Evolutionary conservation across 1,140 invertebrate species (phyloP).

Genomic region (Ceratoteleas bidentatus): DNA sequence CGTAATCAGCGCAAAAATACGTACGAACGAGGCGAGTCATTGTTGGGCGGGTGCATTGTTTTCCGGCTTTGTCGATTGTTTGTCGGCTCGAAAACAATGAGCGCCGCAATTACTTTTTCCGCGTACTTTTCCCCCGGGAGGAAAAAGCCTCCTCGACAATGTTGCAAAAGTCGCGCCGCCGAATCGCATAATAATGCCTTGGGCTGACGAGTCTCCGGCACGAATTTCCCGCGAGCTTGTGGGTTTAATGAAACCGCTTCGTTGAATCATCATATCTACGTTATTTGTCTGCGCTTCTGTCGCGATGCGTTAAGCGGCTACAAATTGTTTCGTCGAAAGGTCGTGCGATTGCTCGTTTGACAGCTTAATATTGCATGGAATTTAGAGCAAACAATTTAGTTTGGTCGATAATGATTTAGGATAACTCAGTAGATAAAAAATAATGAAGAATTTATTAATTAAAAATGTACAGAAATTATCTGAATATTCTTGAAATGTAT

Average conservation of each 20-base stretch:
- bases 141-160: conserved; percentile 42
- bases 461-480: too few relatives aligned
- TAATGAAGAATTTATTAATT: too few relatives aligned
- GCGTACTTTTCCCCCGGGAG: conserved; percentile 27
- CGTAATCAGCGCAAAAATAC: conserved; percentile 74
- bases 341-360: background rate
- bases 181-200: conserved; percentile 47
- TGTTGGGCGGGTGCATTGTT: conserved; percentile 72
- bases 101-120: conserved; percentile 69
- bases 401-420: too few relatives aligned
- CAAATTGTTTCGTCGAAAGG: conserved; percentile 17
- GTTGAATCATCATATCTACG: conserved; percentile 37
- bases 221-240: conserved; percentile 20
- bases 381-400: too few relatives aligned
- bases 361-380: too few relatives aligned
- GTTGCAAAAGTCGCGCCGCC: conserved; percentile 48
- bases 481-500: too few relatives aligned
- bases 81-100: conserved; percentile 70
- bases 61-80: conserved; percentile 76
- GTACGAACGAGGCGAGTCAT: conserved; percentile 68
- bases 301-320: conserved; percentile 17
- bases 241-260: conserved; percentile 43
- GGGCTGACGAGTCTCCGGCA: conserved; percentile 16
- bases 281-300: conserved; percentile 24
- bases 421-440: too few relatives aligned